A percentile compares a stretch with the other conserved stretches of the same genome.
Conservation (phyloP, 2,888 invertebrate genomes). For the Deroplatys truncata region DNA sequence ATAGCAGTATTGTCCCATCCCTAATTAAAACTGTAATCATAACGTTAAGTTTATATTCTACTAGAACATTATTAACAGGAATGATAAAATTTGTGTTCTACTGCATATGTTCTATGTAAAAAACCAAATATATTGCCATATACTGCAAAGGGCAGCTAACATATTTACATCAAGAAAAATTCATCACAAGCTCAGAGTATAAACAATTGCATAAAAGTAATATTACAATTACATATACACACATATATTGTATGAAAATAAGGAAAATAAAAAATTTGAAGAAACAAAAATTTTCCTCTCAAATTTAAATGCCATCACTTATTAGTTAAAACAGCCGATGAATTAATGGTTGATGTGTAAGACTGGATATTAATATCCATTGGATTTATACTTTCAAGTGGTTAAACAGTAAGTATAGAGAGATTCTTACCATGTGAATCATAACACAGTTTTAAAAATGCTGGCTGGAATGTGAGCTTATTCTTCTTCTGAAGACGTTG, state of each 20-base stretch:
- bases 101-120: not conserved
- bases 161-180: not conserved
- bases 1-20: too few species aligned
- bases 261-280: not conserved
- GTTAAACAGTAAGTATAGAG: not conserved
- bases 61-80: not conserved
- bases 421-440: not conserved
- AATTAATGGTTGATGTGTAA: not conserved
- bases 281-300: not conserved
- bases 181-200: not conserved
- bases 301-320: not conserved
- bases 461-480: slow-evolving; percentile 7
- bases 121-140: not conserved
- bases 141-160: not conserved
- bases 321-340: not conserved
- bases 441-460: not conserved
- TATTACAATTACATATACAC: not conserved
- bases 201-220: not conserved
- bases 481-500: slow-evolving; percentile 35
- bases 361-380: not conserved
- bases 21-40: not conserved
- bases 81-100: not conserved
- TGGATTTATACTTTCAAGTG: not conserved
- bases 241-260: not conserved
- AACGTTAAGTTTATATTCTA: not conserved